Evolutionary conservation across 2,888 invertebrate species (phyloP).

Genomic region (Eremobia ochroleuca): DNA sequence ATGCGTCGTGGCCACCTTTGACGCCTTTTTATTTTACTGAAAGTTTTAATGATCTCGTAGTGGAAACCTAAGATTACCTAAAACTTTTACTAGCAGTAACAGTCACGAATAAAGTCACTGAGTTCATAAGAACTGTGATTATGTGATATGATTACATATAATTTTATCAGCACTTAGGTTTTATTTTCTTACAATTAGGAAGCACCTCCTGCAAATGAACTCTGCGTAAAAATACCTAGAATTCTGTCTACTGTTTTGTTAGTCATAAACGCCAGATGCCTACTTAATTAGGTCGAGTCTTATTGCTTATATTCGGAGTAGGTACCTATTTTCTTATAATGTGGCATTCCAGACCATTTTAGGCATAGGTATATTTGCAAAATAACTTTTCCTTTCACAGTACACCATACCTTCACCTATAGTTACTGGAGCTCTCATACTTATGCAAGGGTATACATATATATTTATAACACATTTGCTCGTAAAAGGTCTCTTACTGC

Average conservation of each 20-base stretch:
- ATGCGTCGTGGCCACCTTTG: neutral
- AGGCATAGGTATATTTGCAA: neutral
- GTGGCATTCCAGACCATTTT: neutral
- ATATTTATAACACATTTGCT: no score
- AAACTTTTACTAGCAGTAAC: neutral
- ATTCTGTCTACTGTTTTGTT: conserved; percentile 15
- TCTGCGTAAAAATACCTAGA: conserved; percentile 23
- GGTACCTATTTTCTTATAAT: neutral
- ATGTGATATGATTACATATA: conserved; percentile 1
- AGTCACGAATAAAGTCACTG: neutral
- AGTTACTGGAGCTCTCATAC: neutral
- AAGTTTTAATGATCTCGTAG: neutral
- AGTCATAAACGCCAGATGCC: conserved; percentile 41
- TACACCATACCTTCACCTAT: neutral
- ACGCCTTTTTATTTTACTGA: neutral
- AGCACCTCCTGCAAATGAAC: conserved; percentile 24
- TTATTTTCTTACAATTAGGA: conserved; percentile 23
- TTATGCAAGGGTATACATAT: no score
- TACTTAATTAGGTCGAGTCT: conserved; percentile 42
- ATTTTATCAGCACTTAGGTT: neutral
- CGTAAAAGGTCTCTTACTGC: no score
- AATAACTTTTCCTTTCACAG: neutral
- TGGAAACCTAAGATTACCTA: neutral
- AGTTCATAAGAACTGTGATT: neutral
- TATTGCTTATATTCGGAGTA: conserved; percentile 11